phyloP scores from a whole-genome alignment of 92 coral and sea anemone species.

The Pocillopora grandis region DNA sequence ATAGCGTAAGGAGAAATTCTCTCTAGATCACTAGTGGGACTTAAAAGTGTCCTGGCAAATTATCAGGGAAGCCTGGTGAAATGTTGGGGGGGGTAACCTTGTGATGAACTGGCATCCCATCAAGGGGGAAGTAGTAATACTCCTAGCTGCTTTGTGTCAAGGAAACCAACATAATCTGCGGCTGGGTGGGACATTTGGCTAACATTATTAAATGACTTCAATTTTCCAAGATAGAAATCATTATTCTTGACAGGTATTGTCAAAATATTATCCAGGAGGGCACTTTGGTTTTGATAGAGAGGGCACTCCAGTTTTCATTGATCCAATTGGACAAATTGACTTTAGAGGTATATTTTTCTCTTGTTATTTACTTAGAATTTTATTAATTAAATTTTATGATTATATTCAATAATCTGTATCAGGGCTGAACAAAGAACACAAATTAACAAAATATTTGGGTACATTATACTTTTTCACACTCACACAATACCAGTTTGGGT shows the following conservation, averaged over 20 bases:
- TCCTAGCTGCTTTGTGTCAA: too few species aligned
- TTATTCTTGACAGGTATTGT: slow-evolving; percentile 52
- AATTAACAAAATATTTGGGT: background rate
- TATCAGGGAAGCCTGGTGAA: too few species aligned
- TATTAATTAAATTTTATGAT: background rate
- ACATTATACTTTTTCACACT: background rate
- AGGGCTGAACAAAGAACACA: background rate
- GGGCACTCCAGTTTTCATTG: slow-evolving; percentile 78
- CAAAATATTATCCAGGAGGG: slow-evolving; percentile 78
- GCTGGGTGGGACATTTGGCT: too few species aligned
- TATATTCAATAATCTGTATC: background rate
- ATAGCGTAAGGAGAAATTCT: too few species aligned
- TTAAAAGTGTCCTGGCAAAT: too few species aligned
- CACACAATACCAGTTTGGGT: background rate
- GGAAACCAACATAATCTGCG: too few species aligned
- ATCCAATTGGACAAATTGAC: slow-evolving; percentile 84
- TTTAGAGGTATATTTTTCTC: slow-evolving; percentile 60
- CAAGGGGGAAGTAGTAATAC: too few species aligned
- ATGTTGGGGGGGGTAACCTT: too few species aligned
- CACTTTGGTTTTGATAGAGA: slow-evolving; percentile 78
- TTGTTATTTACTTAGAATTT: background rate
- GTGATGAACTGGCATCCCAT: too few species aligned
- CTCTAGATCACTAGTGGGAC: too few species aligned
- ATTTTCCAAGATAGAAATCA: background rate
- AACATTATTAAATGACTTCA: too few species aligned